Conservation (phyloP, 1,140 invertebrate species). For the Ptiloglossa arizonensis region DNA sequence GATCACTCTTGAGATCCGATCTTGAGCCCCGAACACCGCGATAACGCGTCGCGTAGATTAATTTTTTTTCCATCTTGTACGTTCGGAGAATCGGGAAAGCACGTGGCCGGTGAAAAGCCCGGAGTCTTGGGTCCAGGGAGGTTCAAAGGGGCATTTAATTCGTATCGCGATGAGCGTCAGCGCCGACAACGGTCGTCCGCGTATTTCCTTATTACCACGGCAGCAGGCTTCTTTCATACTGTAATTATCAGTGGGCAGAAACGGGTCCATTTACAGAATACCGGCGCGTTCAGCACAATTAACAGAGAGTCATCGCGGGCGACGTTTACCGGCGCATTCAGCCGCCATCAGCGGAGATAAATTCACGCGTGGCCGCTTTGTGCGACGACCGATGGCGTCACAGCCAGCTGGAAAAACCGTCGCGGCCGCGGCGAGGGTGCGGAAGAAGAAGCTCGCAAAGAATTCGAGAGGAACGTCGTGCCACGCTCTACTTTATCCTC, state of each 20-base stretch:
- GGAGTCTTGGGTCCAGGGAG: neutral
- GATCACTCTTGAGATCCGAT: too few relatives aligned
- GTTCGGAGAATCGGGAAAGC: too few relatives aligned
- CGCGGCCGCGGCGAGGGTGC: constrained; percentile 24
- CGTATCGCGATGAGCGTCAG: neutral
- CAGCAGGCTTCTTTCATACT: constrained; percentile 23
- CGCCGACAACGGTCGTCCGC: constrained; percentile 5
- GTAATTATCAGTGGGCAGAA: constrained; percentile 48
- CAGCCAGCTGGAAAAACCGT: constrained; percentile 38
- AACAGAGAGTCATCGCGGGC: constrained; percentile 31
- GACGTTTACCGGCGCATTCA: constrained; percentile 34
- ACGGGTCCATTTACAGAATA: constrained; percentile 40
- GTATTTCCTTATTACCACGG: constrained; percentile 34
- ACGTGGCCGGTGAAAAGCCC: too few relatives aligned
- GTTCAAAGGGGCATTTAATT: constrained; percentile 7
- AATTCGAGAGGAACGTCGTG: constrained; percentile 62
- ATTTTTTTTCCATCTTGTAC: too few relatives aligned
- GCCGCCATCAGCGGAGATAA: constrained; percentile 40
- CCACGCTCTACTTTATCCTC: constrained; percentile 64
- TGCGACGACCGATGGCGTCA: constrained; percentile 33
- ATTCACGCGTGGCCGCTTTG: constrained; percentile 41
- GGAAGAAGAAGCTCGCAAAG: constrained; percentile 57
- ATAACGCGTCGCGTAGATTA: too few relatives aligned
- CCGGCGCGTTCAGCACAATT: constrained; percentile 37
- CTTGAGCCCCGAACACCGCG: too few relatives aligned